A percentile compares a stretch with the other conserved stretches of the same genome.
Evolutionary conservation across 2,113 vertebrate species (phyloP).

Genomic region (Myrmecobius fasciatus): DNA sequence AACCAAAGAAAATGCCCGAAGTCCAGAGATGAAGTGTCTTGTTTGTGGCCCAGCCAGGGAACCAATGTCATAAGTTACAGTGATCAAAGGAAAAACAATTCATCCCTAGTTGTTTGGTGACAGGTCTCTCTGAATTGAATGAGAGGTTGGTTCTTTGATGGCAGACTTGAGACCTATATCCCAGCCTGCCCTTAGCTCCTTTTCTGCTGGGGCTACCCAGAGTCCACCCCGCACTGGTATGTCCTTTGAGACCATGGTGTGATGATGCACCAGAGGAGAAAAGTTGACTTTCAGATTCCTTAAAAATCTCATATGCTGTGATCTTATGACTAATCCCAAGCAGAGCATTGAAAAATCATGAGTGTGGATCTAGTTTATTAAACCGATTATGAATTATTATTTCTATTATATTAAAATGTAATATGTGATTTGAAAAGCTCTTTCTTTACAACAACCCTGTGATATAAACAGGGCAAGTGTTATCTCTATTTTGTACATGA

Average conservation of each 20-base stretch:
- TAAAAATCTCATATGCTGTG: not conserved
- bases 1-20: not conserved
- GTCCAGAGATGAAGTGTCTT: not conserved
- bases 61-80: not conserved
- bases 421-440: not conserved
- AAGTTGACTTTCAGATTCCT: not conserved
- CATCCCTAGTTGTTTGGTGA: not conserved
- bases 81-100: not conserved
- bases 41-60: not conserved
- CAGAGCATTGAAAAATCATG: not conserved
- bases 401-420: not conserved
- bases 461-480: not conserved
- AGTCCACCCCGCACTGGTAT: not conserved
- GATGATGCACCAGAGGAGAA: not conserved
- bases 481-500: not conserved
- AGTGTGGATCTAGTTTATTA: not conserved
- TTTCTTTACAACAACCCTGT: not conserved
- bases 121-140: not conserved
- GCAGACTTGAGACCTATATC: not conserved
- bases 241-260: not conserved
- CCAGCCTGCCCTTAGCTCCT: not conserved
- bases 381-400: not conserved
- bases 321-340: not conserved
- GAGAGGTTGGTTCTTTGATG: not conserved
- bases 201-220: not conserved